Base-by-base conservation (phyloP, 2,113 vertebrate genomes). In the Cyanistes caeruleus region DNA sequence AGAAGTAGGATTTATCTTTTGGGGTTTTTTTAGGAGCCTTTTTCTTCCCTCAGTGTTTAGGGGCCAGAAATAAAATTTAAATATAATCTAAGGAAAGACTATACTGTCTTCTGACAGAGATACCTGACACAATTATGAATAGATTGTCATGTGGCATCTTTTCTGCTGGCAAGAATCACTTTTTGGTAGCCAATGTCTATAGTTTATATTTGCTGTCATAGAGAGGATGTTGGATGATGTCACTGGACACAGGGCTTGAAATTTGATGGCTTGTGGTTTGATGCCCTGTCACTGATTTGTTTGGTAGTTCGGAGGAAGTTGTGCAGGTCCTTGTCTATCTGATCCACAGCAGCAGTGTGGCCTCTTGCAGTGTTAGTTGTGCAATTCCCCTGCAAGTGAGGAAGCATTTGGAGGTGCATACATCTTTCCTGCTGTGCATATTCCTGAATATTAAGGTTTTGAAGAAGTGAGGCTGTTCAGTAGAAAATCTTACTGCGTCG, bases 351-450 rank as follows among this genome's bases (percentile, higher is more conserved):
- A 33, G 51, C 55, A 28, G 27, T 35, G 4, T 69, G 28, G 19
- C n/a, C 28, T 41, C 65, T 41, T 67, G 25, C 31, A 25, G 4
- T 13, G 19, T 77, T 77, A 73, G 37, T 46, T 75, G n/a, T 53
- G 44, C 46, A 63, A 7, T 72, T 75, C 21, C 19, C 7, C 30
- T 64, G 44, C 2, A 1, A 20, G 0, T 30, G 37, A 52, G 78
- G 49, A 85, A 72, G 25, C 9, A 5, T 60, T 64, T 52, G 83
- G 30, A 73, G 31, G 15, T 52, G 9, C 4, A 0, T 51, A 5
- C 8, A 11, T 64, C 30, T 85, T 31, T 20, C 30, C 16, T 79
- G 20, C 41, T 30, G 0, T 59, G 23, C 21, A 1, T 6, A 12
- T 75, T 59, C 33, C 65, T 68, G 27, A 51, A 28, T 13, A 5